phyloP scores from a whole-genome alignment of 1,140 invertebrate genomes.

The Drosophila insularis region DNA sequence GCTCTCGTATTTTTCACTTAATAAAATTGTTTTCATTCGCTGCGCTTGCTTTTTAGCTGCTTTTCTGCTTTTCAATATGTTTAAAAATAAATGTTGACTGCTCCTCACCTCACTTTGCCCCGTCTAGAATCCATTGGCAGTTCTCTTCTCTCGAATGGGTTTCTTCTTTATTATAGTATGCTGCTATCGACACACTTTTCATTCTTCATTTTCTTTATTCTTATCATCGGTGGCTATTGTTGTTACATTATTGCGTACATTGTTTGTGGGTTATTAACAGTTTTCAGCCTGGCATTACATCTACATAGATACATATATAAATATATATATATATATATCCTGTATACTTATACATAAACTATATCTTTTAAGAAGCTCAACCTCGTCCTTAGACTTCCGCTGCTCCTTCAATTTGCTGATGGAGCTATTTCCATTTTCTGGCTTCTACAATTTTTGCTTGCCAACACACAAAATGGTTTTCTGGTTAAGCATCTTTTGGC shows the following conservation, averaged over 20 bases:
- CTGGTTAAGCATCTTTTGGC: slow-evolving; percentile 14
- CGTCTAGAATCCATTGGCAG: neutral
- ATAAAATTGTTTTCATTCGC: slow-evolving; percentile 79
- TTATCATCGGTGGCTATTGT: slow-evolving; percentile 50
- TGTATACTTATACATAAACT: slow-evolving; percentile 10
- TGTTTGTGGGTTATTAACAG: slow-evolving; percentile 69
- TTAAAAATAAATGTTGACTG: slow-evolving; percentile 73
- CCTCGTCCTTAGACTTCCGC: neutral
- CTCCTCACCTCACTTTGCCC: neutral
- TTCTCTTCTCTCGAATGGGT: neutral
- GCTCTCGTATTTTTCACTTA: slow-evolving; percentile 77
- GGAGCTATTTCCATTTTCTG: neutral
- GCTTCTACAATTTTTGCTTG: slow-evolving; percentile 5
- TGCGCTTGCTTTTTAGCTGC: slow-evolving; percentile 44
- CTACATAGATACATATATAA: neutral
- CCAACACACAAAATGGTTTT: slow-evolving; percentile 17
- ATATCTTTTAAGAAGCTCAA: slow-evolving; percentile 45
- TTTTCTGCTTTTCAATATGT: slow-evolving; percentile 73
- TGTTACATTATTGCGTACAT: slow-evolving; percentile 27
- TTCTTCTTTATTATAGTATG: slow-evolving; percentile 58
- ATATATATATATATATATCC: neutral
- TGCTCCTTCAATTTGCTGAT: slow-evolving; percentile 30
- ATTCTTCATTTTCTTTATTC: slow-evolving; percentile 4
- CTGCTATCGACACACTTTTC: slow-evolving; percentile 67
- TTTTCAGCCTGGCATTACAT: slow-evolving; percentile 48